phyloP scores from a whole-genome alignment of 2,888 invertebrate genomes.

The Itoplectis maculator region DNA sequence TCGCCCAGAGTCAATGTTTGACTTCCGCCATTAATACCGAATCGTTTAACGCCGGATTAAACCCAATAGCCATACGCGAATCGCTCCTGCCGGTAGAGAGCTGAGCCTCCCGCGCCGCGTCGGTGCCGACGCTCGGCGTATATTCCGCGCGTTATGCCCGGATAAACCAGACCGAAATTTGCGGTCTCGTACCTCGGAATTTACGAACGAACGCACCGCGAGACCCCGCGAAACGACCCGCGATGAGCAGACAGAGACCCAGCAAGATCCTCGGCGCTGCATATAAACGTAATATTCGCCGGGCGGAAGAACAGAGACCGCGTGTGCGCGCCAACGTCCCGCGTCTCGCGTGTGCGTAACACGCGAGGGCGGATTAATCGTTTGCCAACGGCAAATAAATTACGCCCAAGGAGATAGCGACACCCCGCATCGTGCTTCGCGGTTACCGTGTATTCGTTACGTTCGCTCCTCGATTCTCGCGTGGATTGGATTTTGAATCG shows the following conservation, averaged over 20 bases:
- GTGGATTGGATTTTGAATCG: neutral
- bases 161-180: slow-evolving; percentile 63
- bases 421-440: neutral
- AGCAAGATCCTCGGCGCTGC: slow-evolving; percentile 3
- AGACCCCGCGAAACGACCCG: slow-evolving; percentile 6
- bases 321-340: too few relatives aligned
- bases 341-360: slow-evolving; percentile 18
- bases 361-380: slow-evolving; percentile 46
- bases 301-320: slow-evolving; percentile 28
- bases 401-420: neutral
- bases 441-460: neutral
- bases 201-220: slow-evolving; percentile 56
- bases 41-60: slow-evolving; percentile 54
- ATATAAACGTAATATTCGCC: slow-evolving; percentile 54
- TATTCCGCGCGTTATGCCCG: slow-evolving; percentile 51
- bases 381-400: neutral
- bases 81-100: neutral
- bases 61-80: slow-evolving; percentile 23
- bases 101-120: too few relatives aligned
- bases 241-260: slow-evolving; percentile 22
- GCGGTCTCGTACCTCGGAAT: slow-evolving; percentile 61
- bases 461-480: neutral
- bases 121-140: slow-evolving; percentile 3
- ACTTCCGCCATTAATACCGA: slow-evolving; percentile 51
- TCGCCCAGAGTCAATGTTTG: slow-evolving; percentile 41